A percentile compares a stretch with the other conserved stretches of the same genome.
phyloP scores from a whole-genome alignment of 2,797 vertebrate species.

The Peromyscus attwateri region DNA sequence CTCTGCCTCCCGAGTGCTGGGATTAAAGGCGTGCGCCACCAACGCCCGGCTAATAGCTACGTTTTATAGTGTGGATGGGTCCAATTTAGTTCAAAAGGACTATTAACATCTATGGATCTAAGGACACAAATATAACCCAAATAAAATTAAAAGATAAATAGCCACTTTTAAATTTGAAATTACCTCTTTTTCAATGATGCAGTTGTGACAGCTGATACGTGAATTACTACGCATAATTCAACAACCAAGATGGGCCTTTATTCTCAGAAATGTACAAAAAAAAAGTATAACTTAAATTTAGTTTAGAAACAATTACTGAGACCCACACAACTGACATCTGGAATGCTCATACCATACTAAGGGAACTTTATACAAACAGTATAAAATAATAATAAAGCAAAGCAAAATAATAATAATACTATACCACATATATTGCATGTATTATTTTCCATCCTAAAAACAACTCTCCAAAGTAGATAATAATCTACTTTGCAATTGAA shows the following conservation, averaged over 20 bases:
- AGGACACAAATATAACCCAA: slow-evolving; percentile 28
- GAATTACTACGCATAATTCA: slow-evolving; percentile 25
- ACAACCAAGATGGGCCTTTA: neutral
- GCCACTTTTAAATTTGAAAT: slow-evolving; percentile 37
- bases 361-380: neutral
- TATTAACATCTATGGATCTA: neutral
- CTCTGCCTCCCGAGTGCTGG: no score
- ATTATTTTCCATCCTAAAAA: slow-evolving; percentile 8
- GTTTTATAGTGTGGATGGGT: neutral
- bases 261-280: slow-evolving; percentile 48
- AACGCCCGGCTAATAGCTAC: neutral
- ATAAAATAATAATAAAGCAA: slow-evolving; percentile 19
- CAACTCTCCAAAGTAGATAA: neutral
- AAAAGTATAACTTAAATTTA: slow-evolving; percentile 41
- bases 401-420: neutral
- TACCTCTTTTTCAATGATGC: slow-evolving; percentile 60
- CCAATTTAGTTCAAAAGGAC: neutral
- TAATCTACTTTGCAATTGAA: neutral
- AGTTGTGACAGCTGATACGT: slow-evolving; percentile 8
- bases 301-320: slow-evolving; percentile 1
- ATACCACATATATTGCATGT: neutral
- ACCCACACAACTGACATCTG: neutral
- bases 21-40: no score
- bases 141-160: slow-evolving; percentile 44
- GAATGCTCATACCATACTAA: neutral